phyloP scores from a whole-genome alignment of 2,797 vertebrate species.

The Pteropus rufus region DNA sequence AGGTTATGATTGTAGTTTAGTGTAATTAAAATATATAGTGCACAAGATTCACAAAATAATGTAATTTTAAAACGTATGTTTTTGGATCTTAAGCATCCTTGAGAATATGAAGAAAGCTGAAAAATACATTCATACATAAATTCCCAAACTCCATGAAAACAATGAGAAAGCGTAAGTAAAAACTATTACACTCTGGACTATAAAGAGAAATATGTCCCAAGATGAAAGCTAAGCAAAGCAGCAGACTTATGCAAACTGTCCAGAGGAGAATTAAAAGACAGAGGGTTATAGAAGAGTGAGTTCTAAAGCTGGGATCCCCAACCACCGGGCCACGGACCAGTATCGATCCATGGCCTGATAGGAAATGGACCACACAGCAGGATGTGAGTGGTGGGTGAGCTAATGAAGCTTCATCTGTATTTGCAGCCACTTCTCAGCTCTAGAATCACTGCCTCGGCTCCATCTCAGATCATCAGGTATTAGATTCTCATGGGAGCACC shows the following conservation, averaged over 20 bases:
- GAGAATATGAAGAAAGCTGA: neutral
- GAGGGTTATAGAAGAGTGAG: neutral
- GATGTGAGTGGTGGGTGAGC: too few species aligned
- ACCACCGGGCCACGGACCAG: too few species aligned
- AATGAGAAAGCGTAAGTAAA: neutral
- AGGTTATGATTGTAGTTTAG: neutral
- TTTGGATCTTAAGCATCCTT: neutral
- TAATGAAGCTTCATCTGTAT: too few species aligned
- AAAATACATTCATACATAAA: neutral
- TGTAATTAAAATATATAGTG: neutral
- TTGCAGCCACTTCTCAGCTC: too few species aligned
- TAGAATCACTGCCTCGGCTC: too few species aligned
- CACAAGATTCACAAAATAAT: neutral
- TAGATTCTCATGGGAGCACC: too few species aligned
- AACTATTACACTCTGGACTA: neutral
- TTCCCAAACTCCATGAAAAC: neutral
- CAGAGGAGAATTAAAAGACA: neutral
- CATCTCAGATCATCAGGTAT: too few species aligned
- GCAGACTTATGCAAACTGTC: neutral
- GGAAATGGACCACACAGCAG: too few species aligned
- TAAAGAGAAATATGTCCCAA: neutral
- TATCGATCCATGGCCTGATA: too few species aligned
- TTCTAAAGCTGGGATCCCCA: neutral
- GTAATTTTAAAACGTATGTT: slow-evolving; percentile 1
- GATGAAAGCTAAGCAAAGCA: neutral